Evolutionary conservation across 2,888 invertebrate genomes (phyloP).

Genomic region (Andrena fulva): DNA sequence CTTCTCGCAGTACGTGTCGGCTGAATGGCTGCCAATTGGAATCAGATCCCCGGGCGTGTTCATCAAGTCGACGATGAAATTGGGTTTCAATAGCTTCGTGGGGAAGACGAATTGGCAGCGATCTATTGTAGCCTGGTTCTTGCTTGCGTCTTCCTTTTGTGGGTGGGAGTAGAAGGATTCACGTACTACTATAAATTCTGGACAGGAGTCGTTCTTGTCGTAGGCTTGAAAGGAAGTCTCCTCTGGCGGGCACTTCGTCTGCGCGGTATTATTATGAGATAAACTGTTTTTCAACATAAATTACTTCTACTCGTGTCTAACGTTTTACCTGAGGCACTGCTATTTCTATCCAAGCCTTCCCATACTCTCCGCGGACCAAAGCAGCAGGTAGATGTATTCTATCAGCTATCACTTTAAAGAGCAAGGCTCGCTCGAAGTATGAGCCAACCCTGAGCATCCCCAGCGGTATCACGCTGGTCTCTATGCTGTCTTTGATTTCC

Average conservation of each 20-base stretch:
- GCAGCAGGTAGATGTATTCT: conserved; percentile 88
- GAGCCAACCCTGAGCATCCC: conserved; percentile 87
- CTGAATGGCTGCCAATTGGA: conserved; percentile 82
- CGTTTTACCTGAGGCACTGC: conserved; percentile 85
- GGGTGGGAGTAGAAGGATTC: background rate
- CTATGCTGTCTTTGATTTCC: conserved; percentile 78
- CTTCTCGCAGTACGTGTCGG: conserved; percentile 81
- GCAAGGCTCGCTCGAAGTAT: conserved; percentile 87
- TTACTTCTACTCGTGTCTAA: background rate
- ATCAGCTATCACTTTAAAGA: conserved; percentile 89
- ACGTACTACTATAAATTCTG: conserved; percentile 21
- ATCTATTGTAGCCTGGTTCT: background rate
- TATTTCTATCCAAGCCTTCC: conserved; percentile 88
- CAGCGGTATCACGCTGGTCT: conserved; percentile 86
- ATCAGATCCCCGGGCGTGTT: conserved; percentile 85
- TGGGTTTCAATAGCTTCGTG: conserved; percentile 86
- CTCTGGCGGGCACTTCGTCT: conserved; percentile 16
- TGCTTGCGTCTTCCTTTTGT: no score
- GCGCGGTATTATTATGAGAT: no score
- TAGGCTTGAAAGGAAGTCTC: conserved; percentile 20
- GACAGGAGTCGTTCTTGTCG: conserved; percentile 5
- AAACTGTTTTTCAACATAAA: no score
- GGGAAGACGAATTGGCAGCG: conserved; percentile 79
- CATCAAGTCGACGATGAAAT: conserved; percentile 88
- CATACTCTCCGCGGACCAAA: conserved; percentile 86